Conservation (phyloP, 2,888 invertebrate species). For the Nymphalis c-album region DNA sequence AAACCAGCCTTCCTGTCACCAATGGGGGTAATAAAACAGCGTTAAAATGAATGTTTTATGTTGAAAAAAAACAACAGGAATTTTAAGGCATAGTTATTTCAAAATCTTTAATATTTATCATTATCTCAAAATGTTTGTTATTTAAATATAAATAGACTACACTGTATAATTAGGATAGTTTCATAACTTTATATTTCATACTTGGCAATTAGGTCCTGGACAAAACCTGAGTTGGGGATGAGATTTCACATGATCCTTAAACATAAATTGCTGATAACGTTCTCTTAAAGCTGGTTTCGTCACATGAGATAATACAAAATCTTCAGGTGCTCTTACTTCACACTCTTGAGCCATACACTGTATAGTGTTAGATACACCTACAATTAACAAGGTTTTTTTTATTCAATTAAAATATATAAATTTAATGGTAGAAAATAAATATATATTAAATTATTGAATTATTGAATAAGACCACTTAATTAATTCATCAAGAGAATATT, state of each 20-base stretch:
- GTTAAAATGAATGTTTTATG: no score
- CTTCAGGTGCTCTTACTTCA: constrained; percentile 96
- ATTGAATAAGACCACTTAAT: constrained; percentile 39
- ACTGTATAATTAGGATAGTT: no score
- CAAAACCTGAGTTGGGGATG: constrained; percentile 96
- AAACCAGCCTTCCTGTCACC: no score
- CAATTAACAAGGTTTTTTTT: constrained; percentile 5
- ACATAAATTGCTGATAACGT: constrained; percentile 97
- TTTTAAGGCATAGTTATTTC: no score
- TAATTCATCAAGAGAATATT: constrained; percentile 37
- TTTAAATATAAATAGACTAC: no score
- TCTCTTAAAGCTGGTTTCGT: constrained; percentile 91
- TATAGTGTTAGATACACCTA: constrained; percentile 90
- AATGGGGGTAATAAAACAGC: no score
- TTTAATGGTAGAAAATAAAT: background rate
- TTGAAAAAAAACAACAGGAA: no score
- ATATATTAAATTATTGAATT: background rate
- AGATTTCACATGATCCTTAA: constrained; percentile 97
- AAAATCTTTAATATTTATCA: no score
- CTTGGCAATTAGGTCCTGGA: constrained; percentile 97
- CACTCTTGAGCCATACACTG: constrained; percentile 99
- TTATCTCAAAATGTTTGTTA: no score
- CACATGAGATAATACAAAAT: constrained; percentile 94
- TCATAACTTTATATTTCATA: constrained; percentile 47
- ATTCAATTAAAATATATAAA: constrained; percentile 40